A percentile compares a stretch with the other conserved stretches of the same genome.
Evolutionary conservation across 2,888 invertebrate species (phyloP).

Genomic region (Eudasyphora cyanicolor): DNA sequence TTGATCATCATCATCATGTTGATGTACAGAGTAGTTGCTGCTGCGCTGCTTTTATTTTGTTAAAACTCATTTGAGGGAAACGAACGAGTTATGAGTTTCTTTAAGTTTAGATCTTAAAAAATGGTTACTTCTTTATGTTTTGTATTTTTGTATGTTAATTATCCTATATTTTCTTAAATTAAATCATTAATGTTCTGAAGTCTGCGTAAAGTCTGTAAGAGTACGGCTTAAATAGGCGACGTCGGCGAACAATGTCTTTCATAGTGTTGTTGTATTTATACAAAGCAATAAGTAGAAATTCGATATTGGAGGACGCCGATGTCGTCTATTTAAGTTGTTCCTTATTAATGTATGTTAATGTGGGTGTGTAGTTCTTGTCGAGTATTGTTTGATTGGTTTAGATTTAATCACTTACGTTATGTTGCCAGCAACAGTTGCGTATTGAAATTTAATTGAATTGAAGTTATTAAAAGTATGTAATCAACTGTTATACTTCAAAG

Average conservation of each 20-base stretch:
- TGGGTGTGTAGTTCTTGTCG: conserved; percentile 43
- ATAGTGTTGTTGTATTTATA: background rate
- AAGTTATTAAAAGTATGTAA: too few species aligned
- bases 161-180: conserved; percentile 49
- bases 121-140: too few species aligned
- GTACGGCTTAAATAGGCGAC: too few species aligned
- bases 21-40: background rate
- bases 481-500: too few species aligned
- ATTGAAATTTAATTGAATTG: background rate
- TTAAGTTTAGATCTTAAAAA: conserved; percentile 56
- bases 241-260: too few species aligned
- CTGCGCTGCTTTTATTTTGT: background rate
- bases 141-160: conserved; percentile 42
- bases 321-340: too few species aligned
- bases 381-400: conserved; percentile 26
- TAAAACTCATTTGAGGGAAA: background rate
- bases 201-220: too few species aligned
- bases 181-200: conserved; percentile 16
- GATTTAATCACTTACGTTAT: conserved; percentile 12
- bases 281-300: background rate
- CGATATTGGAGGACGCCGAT: too few species aligned
- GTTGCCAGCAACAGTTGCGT: conserved; percentile 58
- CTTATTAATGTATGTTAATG: too few species aligned
- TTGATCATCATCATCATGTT: conserved; percentile 54
- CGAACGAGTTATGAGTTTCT: background rate